Base-by-base conservation (phyloP, 2,113 vertebrate species). In the Onychostruthus taczanowskii region DNA sequence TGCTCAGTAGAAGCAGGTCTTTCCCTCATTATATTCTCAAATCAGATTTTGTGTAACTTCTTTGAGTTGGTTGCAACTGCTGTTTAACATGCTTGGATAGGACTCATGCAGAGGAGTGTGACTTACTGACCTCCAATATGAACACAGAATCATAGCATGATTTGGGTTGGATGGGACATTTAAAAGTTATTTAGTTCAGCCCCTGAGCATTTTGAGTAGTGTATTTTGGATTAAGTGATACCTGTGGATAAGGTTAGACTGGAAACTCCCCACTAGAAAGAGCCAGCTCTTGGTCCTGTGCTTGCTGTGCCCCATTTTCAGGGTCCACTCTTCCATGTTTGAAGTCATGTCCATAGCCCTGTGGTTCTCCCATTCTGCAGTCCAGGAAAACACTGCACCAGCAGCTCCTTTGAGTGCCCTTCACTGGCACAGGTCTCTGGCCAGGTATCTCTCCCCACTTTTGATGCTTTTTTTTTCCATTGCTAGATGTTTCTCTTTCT, bases 41-140 rank as follows among this genome's bases (percentile, higher is more conserved):
- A 72, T 53, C 1, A 79, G 35, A 82, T 69, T 66, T 79, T 82
- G n/a, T 68, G 22, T 82, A 21, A 39, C 15, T 70, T 14, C 64
- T 82, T 46, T 47, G 35, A 58, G 12, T 35, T 59, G 28, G 2
- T 69, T 53, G 30, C 16, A 79, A n/a, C 27, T 70, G 39, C 35
- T 63, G 5, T 46, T 82, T 52, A 24, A 33, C 1, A 3, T 47
- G 7, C 27, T 73, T 70, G 55, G 26, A 37, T 16, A 47, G 59
- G 63, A 80, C 30, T 69, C 20, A 52, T 1, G 4, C 11, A 53
- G 78, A 15, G 24, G 13, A 56, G 44, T 0, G 0, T 27, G 66
- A 33, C 41, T 68, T 58, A 64, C 84, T 87, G 53, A 21, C 24
- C 37, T 68, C 20, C 28, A 46, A 6, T 30, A 27, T 16, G 26